Base-by-base conservation (phyloP, 1,140 invertebrate genomes). In the Dreissena polymorpha region DNA sequence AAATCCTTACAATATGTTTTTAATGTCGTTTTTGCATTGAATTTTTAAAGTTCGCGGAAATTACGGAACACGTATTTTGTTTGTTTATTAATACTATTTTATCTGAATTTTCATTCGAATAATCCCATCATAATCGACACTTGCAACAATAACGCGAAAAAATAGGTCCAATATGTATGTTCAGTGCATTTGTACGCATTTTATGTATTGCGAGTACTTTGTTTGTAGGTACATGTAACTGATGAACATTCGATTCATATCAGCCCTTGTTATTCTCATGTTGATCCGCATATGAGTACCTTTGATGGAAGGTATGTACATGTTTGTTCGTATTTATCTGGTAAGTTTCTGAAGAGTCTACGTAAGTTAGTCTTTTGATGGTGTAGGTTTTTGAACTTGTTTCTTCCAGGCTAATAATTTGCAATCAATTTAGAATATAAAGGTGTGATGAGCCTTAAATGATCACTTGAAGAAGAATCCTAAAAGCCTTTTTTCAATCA, bases 181-280 rank as follows among this genome's bases (percentile, higher is more conserved):
- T 60, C 2, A n/a, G 10, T 60, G 2, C 10, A 60, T 60, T 68
- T 1, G 25, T 68, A 6, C 3, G 25, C 25, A 68, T 25, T 68
- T 68, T 39, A 6, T 14, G 25, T 21, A 68, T 5, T 25, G 51
- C 23, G 67, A 21, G 67, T 16, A 21, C 29, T 53, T 53, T 50
- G 68, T n/a, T 68, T 55, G 2, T 39, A 79, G 76, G 76, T 79
- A n/a, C 10, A 29, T n/a, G 76, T 79, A 10, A 27, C 10, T 10
- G n/a, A 12, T 16, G 76, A 60, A 10, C 39, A 79, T 29, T 69
- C 67, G 14, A 21, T 29, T 25, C 25, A 21, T 0, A 29, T 53
- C 51, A 60, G 70, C 21, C 23, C 51, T 21, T 79, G 76, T 39
- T 79, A 79, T 49, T 70, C 68, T 16, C 55, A 27, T 71, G 68